Base-by-base conservation (phyloP, 2,797 vertebrate genomes). In the Anabacerthia variegaticeps region DNA sequence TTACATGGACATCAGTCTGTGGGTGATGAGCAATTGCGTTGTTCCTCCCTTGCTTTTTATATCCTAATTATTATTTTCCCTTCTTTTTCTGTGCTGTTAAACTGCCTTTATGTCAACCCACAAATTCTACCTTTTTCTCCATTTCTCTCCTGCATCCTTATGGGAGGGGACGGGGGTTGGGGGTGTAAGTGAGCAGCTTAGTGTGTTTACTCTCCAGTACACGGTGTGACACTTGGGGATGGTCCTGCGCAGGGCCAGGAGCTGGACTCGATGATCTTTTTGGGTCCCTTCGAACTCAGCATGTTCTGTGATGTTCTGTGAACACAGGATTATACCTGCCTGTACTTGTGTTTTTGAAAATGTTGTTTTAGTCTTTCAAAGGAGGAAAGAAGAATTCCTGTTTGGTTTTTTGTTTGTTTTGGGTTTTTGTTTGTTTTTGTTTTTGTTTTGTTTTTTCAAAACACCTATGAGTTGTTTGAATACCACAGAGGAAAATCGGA, bases 391-490 rank as follows among this genome's bases (percentile, higher is more conserved):
- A 83, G 17, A 56, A 56, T 34, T 27, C 5, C 20, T 41, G 16
- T 46, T 46, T 46, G 12, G 4, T 21, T 30, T 24, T 36, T 26
- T 10, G 3, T 5, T 5, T 22, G 22, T 13, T 27, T n/a, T 34
- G 4, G 23, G 6, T 28, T 36, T 2, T 2, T 27, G 44, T 28
- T 73, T 22, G 1, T 1, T 48, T 46, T 21, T 5, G 20, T 36
- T n/a, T 2, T 2, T 23, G 20, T 28, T n/a, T 1, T 48, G 20
- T 17, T 18, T 30, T 15, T 30, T 66, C 9, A 43, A 34, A 82
- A 56, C 30, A 61, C 12, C 9, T 21, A 5, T 39, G 28, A 20
- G 12, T 1, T 54, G 3, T 41, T 80, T 77, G 36, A 58, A 9
- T 41, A 22, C 28, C 36, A 62, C 9, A 62, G n/a, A 54, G 37